Base-by-base conservation (phyloP, 2,113 vertebrate species). In the Taurulus bubalis region DNA sequence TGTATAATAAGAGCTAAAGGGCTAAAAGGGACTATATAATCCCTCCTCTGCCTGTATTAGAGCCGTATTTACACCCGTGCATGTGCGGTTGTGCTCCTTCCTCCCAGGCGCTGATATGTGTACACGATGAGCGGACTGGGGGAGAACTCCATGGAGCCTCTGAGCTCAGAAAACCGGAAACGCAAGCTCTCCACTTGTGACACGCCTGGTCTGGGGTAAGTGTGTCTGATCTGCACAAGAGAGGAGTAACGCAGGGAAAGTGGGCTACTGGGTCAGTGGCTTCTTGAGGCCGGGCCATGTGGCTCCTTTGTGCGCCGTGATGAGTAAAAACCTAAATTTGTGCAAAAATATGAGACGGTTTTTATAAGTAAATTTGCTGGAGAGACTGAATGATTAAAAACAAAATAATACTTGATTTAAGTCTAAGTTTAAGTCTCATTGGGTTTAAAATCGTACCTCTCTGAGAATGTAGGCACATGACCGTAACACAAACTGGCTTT, bases 41-140 rank as follows among this genome's bases (percentile, higher is more conserved):
- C 78, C 64, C 55, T 28, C 32, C 42, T 67, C 55, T 83, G 42
- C 22, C 22, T 75, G 40, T 4, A 40, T 75, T 77, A 70, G 60
- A 22, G 8, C 30, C 6, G 49, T 26, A 34, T 82, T 83, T 79
- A 75, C 38, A 71, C 47, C 71, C 42, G 7, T 55, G 38, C 51
- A 5, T 65, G 45, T 71, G 36, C 42, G 42, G 32, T 22, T 81
- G 26, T 75, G 51, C 63, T 45, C 85, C 84, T 65, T 62, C 67
- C 64, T 86, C 86, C 78, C 92, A 98, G 97, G 94, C 96, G 95
- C 96, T 97, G 94, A 96, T 97, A 96, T 93, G 63, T 93, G 91
- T 82, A 89, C 92, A 96, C 84, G 67, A 99, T 99, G 97, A 99
- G 97, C 62, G 97, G 96, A 90, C 88, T 97, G 93, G 97, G 97